These are phyloP conservation scores for Trematomus bernacchii DNA, from an alignment of 2,797 vertebrate species.

Conservation along the genomic window DNA sequence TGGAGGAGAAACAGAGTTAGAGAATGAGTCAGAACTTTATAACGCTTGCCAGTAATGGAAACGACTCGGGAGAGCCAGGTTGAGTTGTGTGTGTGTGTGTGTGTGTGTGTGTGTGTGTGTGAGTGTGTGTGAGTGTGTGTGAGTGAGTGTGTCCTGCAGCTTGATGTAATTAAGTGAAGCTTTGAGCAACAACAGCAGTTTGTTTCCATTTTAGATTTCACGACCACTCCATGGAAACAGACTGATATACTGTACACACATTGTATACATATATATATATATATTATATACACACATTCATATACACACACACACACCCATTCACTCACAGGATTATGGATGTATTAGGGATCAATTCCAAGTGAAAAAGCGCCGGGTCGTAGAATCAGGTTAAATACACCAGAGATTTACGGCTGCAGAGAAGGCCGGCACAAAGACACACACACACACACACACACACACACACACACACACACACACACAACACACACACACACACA, in stretches of 20 bases:
- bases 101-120: slow-evolving; percentile 41
- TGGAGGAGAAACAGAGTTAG: slow-evolving; percentile 51
- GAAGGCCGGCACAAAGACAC: slow-evolving; percentile 16
- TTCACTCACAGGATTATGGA: slow-evolving; percentile 39
- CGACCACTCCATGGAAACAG: slow-evolving; percentile 51
- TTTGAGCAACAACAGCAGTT: slow-evolving; percentile 67
- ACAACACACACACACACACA: background rate
- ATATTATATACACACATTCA: slow-evolving; percentile 8
- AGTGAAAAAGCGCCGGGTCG: slow-evolving; percentile 48
- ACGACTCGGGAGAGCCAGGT: slow-evolving; percentile 70
- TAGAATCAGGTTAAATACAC: slow-evolving; percentile 64
- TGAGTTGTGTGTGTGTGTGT: slow-evolving; percentile 37
- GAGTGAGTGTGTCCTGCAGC: slow-evolving; percentile 66
- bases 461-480: background rate
- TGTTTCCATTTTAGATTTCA: slow-evolving; percentile 61
- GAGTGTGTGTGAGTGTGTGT: slow-evolving; percentile 41
- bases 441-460: slow-evolving; percentile 17
- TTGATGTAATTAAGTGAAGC: slow-evolving; percentile 81
- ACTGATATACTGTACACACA: slow-evolving; percentile 10
- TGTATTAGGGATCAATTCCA: slow-evolving; percentile 43
- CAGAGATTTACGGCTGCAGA: slow-evolving; percentile 40
- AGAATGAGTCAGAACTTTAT: slow-evolving; percentile 78
- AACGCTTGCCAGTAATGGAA: slow-evolving; percentile 75
- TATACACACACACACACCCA: slow-evolving; percentile 26
- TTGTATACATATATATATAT: no score